These are phyloP conservation scores for Galbula dea DNA, from an alignment of 2,113 vertebrate species.

Conservation along the genomic window DNA sequence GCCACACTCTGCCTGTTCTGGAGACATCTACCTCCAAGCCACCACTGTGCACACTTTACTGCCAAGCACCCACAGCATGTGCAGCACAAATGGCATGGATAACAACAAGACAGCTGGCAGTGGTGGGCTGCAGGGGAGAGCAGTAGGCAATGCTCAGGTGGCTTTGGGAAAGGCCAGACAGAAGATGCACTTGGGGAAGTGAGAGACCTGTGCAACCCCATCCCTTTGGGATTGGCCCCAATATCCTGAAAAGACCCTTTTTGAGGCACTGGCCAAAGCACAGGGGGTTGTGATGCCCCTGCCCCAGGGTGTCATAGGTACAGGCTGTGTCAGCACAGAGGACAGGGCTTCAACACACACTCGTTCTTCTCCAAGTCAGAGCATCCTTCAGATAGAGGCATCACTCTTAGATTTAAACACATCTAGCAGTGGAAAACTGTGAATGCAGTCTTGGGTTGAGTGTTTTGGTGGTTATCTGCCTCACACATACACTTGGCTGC, in stretches of 20 bases:
- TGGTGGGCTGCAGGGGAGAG: neutral
- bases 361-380: neutral
- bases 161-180: neutral
- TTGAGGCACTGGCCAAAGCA: neutral
- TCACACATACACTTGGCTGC: neutral
- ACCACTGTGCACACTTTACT: fast-evolving
- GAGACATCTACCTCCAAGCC: neutral
- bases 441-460: neutral
- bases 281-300: neutral
- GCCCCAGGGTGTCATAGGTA: neutral
- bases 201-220: neutral
- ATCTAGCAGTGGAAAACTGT: neutral
- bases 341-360: neutral
- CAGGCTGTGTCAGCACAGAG: neutral
- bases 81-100: fast-evolving
- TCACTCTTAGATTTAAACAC: neutral
- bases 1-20: neutral
- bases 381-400: neutral
- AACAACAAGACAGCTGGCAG: neutral
- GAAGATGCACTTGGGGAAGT: neutral
- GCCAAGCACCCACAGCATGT: neutral
- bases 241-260: neutral
- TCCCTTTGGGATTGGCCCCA: neutral
- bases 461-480: neutral
- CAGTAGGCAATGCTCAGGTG: neutral